Percentiles rank a stretch among this genome's conserved stretches.
Evolutionary conservation across 2,113 vertebrate genomes (phyloP).

Genomic region (Kryptolebias marmoratus): DNA sequence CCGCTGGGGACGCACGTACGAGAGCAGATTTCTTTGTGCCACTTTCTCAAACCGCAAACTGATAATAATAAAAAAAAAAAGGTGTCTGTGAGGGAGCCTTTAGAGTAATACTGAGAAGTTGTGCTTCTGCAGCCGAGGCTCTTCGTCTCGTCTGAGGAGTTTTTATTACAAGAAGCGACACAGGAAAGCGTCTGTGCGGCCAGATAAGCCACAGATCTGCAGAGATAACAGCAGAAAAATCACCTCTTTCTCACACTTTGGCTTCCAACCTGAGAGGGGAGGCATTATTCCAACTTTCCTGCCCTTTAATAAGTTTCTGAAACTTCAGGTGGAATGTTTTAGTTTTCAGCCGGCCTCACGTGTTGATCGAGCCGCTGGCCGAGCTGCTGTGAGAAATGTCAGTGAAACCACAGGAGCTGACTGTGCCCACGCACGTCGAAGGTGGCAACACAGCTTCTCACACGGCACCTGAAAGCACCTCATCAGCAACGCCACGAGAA

Average conservation of each 20-base stretch:
- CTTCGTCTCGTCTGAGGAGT: slow-evolving; percentile 58
- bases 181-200: slow-evolving; percentile 73
- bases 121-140: slow-evolving; percentile 38
- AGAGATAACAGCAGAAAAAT: slow-evolving; percentile 40
- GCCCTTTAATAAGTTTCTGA: too few species aligned
- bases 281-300: background rate
- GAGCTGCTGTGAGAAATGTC: slow-evolving; percentile 46
- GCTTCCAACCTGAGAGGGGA: slow-evolving; percentile 31
- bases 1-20: background rate
- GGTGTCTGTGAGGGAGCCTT: slow-evolving; percentile 1
- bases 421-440: slow-evolving; percentile 57
- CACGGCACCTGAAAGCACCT: background rate
- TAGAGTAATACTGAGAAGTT: slow-evolving; percentile 65
- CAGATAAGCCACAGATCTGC: slow-evolving; percentile 72
- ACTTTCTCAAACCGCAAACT: slow-evolving; percentile 43
- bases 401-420: slow-evolving; percentile 62
- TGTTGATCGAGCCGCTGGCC: slow-evolving; percentile 13
- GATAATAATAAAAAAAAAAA: slow-evolving; percentile 6
- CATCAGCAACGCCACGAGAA: slow-evolving; percentile 56
- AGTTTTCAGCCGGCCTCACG: too few species aligned
- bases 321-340: too few species aligned
- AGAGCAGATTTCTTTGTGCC: slow-evolving; percentile 1
- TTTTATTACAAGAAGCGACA: slow-evolving; percentile 78
- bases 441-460: slow-evolving; percentile 54
- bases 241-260: slow-evolving; percentile 41